A percentile compares a stretch with the other conserved stretches of the same genome.
phyloP scores from a whole-genome alignment of 2,888 invertebrate genomes.

The Sturmia bella region DNA sequence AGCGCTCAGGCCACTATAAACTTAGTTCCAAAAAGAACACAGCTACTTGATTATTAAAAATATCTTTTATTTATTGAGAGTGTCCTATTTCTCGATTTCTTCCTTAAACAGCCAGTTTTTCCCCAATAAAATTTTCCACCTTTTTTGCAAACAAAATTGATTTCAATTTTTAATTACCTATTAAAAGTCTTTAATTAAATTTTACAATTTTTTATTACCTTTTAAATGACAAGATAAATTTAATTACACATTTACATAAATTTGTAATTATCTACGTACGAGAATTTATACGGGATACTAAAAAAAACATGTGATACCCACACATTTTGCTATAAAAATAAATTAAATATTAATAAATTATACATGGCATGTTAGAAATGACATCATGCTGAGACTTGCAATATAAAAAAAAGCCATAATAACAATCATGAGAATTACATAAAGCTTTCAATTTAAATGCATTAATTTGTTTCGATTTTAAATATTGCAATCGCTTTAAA shows the following conservation, averaged over 20 bases:
- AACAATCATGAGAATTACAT: neutral
- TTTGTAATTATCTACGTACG: constrained; percentile 19
- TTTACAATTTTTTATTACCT: neutral
- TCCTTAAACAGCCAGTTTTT: too few relatives aligned
- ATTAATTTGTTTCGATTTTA: neutral
- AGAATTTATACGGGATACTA: neutral
- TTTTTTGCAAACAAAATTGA: neutral
- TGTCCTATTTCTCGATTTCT: too few relatives aligned
- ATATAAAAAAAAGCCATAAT: neutral
- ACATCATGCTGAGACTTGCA: constrained; percentile 34
- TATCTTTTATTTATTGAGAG: too few relatives aligned
- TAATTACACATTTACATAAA: constrained; percentile 53
- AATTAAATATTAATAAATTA: constrained; percentile 54
- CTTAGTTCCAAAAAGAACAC: too few relatives aligned
- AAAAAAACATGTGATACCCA: constrained; percentile 28
- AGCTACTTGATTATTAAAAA: too few relatives aligned
- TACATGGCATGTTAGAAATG: constrained; percentile 55
- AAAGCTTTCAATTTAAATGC: constrained; percentile 19
- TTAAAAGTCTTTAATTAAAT: constrained; percentile 7
- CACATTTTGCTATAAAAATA: constrained; percentile 16
- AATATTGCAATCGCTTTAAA: neutral
- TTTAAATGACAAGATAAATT: constrained; percentile 40
- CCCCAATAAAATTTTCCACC: too few relatives aligned
- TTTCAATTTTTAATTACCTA: neutral
- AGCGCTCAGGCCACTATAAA: too few relatives aligned